phyloP scores from a whole-genome alignment of 2,113 vertebrate species.

The Mixornis gularis region DNA sequence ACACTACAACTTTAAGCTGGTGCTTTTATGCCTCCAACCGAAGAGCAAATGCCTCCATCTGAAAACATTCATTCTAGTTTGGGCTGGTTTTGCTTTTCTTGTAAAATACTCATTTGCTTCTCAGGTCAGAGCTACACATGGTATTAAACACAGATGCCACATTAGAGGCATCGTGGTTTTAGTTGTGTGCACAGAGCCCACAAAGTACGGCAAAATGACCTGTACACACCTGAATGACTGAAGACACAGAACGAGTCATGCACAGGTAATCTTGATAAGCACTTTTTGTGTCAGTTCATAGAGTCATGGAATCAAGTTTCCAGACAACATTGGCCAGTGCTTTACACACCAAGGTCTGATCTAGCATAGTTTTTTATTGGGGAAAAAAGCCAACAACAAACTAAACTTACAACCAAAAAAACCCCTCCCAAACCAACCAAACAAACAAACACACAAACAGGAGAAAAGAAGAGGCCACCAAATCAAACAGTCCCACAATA shows the following conservation, averaged over 20 bases:
- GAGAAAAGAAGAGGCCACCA: neutral
- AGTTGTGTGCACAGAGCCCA: fast-evolving
- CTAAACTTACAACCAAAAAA: neutral
- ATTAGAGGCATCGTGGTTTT: neutral
- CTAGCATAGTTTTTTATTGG: neutral
- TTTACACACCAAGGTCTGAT: neutral
- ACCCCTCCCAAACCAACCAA: neutral
- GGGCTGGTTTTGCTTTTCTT: neutral
- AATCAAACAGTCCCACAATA: neutral
- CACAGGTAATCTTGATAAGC: neutral
- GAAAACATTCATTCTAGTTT: neutral
- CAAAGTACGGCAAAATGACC: neutral
- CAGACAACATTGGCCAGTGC: neutral
- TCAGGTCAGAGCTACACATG: neutral
- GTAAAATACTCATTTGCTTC: neutral
- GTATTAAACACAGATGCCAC: neutral
- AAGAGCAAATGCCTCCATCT: neutral
- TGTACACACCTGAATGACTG: fast-evolving
- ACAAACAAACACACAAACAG: neutral
- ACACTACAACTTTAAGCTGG: neutral
- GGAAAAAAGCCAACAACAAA: neutral
- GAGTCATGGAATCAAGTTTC: neutral
- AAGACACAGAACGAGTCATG: neutral
- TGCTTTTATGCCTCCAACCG: neutral
- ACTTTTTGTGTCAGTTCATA: neutral